Evolutionary conservation across 2,113 vertebrate genomes (phyloP), one percentile per base, ranked within the genome.

Genomic region (Chionis minor): DNA sequence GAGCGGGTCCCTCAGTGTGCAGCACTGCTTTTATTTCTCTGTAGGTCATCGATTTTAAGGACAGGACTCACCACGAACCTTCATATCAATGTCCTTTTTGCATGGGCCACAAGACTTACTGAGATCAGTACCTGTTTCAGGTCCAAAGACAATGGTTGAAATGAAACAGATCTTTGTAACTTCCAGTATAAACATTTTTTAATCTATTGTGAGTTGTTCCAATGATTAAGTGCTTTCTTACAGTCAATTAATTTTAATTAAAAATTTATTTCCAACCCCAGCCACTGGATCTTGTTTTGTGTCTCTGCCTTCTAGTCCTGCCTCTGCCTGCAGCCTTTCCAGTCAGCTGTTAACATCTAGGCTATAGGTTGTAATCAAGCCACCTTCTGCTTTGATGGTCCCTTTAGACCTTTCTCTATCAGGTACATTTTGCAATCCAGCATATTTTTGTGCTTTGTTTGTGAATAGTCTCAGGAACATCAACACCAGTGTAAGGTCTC

Each of bases 131-230:
- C 38, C 51, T 75, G 52, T 35, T 52, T 87, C 81, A 92, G 56
- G 61, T 89, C 56, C 73, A 87, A 81, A 91, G 80, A 91, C 94
- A 96, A 94, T 96, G 89, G 70, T 44, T 95, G 94, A 86, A 96
- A 92, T 86, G 78, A 78, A 94, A 66, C 30, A 67, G 35, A 78
- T 84, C 81, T 92, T 94, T 93, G 69, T 92, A 92, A 9, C 23
- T 90, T 96, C 90, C 82, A 96, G 56, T 59, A 71, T 90, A 93
- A 96, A 93, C 51, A 92, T 62, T 81, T 73, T 86, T 93, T 56
- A 10, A 93, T 32, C 56, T 62, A 81, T 80, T 94, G 69, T 71
- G 56, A 92, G n/a, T 86, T 92, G 33, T 88, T 88, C 74, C 47
- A 83, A n/a, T 66, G 55, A 88, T 88, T 32, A 88, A 90, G 59